These are phyloP conservation scores for Capitulum mitella DNA, from an alignment of 2,888 invertebrate genomes.

Conservation along the genomic window DNA sequence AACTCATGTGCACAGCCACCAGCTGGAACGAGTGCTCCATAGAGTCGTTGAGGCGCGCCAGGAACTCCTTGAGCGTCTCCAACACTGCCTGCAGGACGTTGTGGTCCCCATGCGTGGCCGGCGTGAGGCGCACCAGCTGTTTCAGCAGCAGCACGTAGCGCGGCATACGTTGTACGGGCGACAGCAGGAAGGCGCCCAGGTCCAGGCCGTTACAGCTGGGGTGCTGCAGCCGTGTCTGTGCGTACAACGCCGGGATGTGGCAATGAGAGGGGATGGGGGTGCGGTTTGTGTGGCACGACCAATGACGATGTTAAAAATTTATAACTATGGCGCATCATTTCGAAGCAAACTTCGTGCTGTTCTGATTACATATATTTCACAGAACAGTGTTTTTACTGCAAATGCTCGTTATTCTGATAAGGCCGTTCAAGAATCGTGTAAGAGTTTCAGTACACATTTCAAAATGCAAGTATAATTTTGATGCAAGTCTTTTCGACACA, in stretches of 20 bases:
- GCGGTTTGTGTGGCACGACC: neutral
- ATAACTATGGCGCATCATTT: neutral
- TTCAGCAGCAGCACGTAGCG: constrained; percentile 46
- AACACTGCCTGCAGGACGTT: constrained; percentile 43
- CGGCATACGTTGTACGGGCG: constrained; percentile 46
- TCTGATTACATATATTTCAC: too few species aligned
- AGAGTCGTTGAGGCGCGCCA: constrained; percentile 45
- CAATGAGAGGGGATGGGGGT: too few species aligned
- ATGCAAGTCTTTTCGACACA: too few species aligned
- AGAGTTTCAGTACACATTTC: too few species aligned
- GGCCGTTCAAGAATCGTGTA: too few species aligned
- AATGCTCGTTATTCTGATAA: too few species aligned
- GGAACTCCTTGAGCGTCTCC: constrained; percentile 43
- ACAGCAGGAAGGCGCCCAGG: constrained; percentile 44
- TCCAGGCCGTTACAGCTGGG: constrained; percentile 43
- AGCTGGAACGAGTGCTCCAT: constrained; percentile 46
- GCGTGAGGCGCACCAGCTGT: constrained; percentile 44
- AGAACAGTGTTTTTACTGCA: too few species aligned
- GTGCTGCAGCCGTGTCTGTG: constrained; percentile 39
- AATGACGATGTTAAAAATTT: neutral
- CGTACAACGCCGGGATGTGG: neutral
- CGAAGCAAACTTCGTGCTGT: neutral
- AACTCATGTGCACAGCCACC: constrained; percentile 38
- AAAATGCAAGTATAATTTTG: too few species aligned
- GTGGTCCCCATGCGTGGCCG: constrained; percentile 43